These are phyloP conservation scores for Trachelipus rathkii DNA, from an alignment of 1,140 invertebrate genomes.

Conservation along the genomic window DNA sequence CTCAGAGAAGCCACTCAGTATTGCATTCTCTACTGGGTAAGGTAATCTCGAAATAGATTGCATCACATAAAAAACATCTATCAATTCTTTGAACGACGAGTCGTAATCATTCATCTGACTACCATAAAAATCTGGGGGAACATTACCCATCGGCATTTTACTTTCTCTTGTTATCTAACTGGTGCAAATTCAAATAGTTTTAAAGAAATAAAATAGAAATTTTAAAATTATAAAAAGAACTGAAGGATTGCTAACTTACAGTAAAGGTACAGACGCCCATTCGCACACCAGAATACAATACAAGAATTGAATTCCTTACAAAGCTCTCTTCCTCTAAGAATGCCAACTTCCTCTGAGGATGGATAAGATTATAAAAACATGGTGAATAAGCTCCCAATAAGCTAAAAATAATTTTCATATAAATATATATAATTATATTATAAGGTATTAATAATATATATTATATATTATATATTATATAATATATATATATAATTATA, in stretches of 20 bases:
- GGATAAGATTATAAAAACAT: background rate
- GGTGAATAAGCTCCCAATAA: background rate
- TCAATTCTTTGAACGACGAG: too few species aligned
- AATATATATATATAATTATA: too few species aligned
- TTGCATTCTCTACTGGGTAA: too few species aligned
- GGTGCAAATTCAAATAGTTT: background rate
- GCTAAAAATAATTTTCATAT: background rate
- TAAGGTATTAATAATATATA: too few species aligned
- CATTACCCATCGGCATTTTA: too few species aligned
- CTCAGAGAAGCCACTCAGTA: too few species aligned
- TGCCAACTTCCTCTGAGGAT: constrained; percentile 72
- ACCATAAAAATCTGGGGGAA: too few species aligned
- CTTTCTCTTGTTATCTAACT: background rate
- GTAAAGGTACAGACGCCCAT: constrained; percentile 91
- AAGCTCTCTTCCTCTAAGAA: constrained; percentile 73
- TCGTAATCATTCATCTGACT: too few species aligned
- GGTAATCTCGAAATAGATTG: too few species aligned
- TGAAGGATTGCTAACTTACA: constrained; percentile 51
- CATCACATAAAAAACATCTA: too few species aligned
- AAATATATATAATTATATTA: too few species aligned
- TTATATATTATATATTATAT: too few species aligned
- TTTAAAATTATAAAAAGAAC: background rate
- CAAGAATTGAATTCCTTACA: constrained; percentile 66
- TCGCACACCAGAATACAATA: constrained; percentile 87
- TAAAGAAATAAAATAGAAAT: background rate